Evolutionary conservation across 2,797 vertebrate genomes (phyloP), one percentile per base, ranked within the genome.

Genomic region (Fistularia tabacaria): DNA sequence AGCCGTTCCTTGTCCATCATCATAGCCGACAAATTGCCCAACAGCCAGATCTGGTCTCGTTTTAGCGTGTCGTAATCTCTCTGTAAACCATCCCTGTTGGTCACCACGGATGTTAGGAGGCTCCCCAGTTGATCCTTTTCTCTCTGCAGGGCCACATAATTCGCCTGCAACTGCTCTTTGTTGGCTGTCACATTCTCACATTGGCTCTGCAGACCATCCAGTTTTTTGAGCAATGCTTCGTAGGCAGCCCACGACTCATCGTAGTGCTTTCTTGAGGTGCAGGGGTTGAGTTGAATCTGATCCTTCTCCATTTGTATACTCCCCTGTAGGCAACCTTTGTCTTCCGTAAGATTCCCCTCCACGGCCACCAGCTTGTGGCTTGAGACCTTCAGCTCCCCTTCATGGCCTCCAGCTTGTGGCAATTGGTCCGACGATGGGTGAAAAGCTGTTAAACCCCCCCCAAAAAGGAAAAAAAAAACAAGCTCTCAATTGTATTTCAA

Each of bases 181-280:
- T 67, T 60, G 14, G 42, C 7, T 0, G 53, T 67, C 51, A 78
- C n/a, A 43, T 76, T 59, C 3, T 7, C 50, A 14, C 74, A 48
- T 6, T 8, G 50, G 36, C 9, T 15, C 42, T 73, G 38, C 1
- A 74, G 46, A 38, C 40, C 43, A 7, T 45, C 43, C 2, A 25
- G n/a, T 43, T 44, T 15, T 12, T 12, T 66, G 11, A 1, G 7
- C 10, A 10, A 45, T 12, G 43, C 7, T 13, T 45, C 7, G 43
- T n/a, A n/a, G n/a, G n/a, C n/a, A n/a, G n/a, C n/a, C n/a, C n/a
- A n/a, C n/a, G n/a, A n/a, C n/a, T n/a, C n/a, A n/a, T n/a, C n/a
- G n/a, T 7, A 3, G 43, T 12, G 11, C 43, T 13, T 45, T 13
- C 43, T 45, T 12, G 43, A 2, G 10, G 6, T 13, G 4, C 9